These are phyloP conservation scores for Gouania willdenowi DNA, from an alignment of 2,797 vertebrate genomes.

Conservation along the genomic window DNA sequence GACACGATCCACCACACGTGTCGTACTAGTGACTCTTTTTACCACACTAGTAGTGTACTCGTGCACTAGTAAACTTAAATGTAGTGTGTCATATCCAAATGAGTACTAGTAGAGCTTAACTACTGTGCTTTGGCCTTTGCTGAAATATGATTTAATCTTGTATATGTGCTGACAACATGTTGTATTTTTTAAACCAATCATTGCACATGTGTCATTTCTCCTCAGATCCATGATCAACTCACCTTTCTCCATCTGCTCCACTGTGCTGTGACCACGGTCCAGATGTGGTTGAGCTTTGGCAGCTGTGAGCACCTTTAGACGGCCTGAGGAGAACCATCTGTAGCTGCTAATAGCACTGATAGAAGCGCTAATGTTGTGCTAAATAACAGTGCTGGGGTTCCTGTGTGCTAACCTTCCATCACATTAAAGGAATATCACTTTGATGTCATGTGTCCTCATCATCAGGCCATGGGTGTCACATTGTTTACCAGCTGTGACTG, in stretches of 20 bases:
- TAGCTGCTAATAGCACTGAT: constrained; percentile 57
- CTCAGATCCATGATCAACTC: no score
- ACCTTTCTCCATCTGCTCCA: constrained; percentile 41
- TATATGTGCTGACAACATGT: no score
- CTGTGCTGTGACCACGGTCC: constrained; percentile 50
- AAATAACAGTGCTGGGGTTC: constrained; percentile 56
- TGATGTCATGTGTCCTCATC: constrained; percentile 33
- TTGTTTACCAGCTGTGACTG: constrained; percentile 29
- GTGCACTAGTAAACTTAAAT: no score
- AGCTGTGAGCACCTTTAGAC: constrained; percentile 65
- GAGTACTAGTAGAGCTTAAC: no score
- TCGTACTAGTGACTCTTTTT: no score
- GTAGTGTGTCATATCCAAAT: no score
- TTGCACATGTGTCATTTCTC: no score
- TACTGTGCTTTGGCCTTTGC: no score
- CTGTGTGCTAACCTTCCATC: constrained; percentile 33
- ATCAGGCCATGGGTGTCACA: constrained; percentile 14
- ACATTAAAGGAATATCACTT: constrained; percentile 43
- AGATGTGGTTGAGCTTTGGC: constrained; percentile 51
- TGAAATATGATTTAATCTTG: no score
- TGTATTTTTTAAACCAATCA: no score
- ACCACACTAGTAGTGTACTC: no score
- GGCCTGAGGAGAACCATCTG: constrained; percentile 59
- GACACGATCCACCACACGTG: no score
- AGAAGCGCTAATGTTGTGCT: constrained; percentile 67